Percentiles rank a stretch among this genome's conserved stretches.
Evolutionary conservation across 2,888 invertebrate genomes (phyloP).

Genomic region (Drosophila conformis): DNA sequence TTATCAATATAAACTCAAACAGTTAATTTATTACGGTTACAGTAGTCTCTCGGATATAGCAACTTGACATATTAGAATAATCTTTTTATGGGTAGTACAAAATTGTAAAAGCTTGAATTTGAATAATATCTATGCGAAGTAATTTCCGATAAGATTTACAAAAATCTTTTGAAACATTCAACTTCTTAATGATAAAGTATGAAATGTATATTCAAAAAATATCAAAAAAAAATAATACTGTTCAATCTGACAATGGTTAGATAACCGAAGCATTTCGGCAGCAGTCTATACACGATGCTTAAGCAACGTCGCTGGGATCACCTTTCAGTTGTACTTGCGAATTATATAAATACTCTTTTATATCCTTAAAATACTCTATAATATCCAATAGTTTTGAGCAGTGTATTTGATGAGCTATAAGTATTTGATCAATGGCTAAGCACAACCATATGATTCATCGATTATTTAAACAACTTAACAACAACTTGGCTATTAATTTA

Average conservation of each 20-base stretch:
- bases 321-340: no score
- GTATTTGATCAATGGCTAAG: not conserved
- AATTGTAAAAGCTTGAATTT: not conserved
- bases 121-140: not conserved
- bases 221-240: no score
- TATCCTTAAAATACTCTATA: not conserved
- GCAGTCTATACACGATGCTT: no score
- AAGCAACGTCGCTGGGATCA: no score
- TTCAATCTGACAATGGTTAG: no score
- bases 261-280: no score
- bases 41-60: not conserved
- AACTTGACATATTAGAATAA: not conserved
- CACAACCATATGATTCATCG: slow-evolving; percentile 37
- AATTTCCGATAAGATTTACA: not conserved
- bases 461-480: not conserved
- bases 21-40: not conserved
- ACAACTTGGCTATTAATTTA: not conserved
- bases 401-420: not conserved
- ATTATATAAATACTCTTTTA: no score
- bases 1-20: not conserved
- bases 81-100: not conserved
- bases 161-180: not conserved
- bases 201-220: not conserved
- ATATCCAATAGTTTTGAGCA: not conserved
- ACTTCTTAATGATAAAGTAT: not conserved